Conservation (phyloP, 2,797 vertebrate genomes). For the Staurois parvus region DNA sequence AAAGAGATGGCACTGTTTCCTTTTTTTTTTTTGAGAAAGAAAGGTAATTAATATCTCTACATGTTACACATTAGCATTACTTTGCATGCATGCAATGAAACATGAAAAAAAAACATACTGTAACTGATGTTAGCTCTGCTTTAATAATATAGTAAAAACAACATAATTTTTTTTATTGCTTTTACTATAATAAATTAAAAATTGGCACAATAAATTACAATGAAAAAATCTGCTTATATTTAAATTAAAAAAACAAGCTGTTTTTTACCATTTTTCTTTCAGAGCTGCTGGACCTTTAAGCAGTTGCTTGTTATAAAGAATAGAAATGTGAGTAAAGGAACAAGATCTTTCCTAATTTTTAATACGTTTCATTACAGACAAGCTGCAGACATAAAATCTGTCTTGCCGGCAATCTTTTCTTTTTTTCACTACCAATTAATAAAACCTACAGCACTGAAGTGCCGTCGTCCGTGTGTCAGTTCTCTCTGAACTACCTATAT, state of each 20-base stretch:
- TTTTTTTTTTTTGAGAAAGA: too few relatives aligned
- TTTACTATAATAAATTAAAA: too few relatives aligned
- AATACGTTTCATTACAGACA: slow-evolving; percentile 48
- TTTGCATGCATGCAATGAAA: too few relatives aligned
- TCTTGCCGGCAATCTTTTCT: slow-evolving; percentile 42
- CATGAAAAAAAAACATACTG: too few relatives aligned
- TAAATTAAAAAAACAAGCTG: neutral
- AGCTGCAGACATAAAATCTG: slow-evolving; percentile 50
- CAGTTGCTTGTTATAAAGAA: neutral
- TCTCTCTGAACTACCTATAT: slow-evolving; percentile 99
- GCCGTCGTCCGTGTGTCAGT: slow-evolving; percentile 88
- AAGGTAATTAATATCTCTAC: too few relatives aligned
- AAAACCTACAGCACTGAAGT: slow-evolving; percentile 82
- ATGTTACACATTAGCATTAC: too few relatives aligned
- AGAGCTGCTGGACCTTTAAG: slow-evolving; percentile 10
- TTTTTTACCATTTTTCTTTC: neutral
- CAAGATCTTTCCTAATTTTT: slow-evolving; percentile 36
- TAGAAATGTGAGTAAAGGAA: slow-evolving; percentile 20
- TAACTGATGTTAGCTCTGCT: too few relatives aligned
- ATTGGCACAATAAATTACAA: too few relatives aligned
- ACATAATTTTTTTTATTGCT: too few relatives aligned
- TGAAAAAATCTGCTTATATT: too few relatives aligned
- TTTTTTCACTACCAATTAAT: slow-evolving; percentile 77
- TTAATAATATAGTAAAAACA: too few relatives aligned
- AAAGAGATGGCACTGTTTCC: too few relatives aligned